Conservation (phyloP, 1,140 invertebrate genomes). For the Pseudomyrmex pallidus region DNA sequence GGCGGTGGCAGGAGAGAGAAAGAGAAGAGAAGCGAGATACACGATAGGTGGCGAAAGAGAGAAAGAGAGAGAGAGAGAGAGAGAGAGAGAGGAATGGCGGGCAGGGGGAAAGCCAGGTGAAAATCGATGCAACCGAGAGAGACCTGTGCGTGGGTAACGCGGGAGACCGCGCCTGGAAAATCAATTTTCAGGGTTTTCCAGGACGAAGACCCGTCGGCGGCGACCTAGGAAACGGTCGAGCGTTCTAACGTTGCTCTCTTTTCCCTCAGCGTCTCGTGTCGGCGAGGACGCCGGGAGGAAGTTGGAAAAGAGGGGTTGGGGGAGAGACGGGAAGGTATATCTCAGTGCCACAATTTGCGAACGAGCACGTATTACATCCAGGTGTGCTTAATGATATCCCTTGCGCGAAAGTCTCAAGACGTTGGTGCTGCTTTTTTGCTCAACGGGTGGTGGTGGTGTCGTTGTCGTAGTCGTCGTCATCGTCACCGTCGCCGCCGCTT, state of each 20-base stretch:
- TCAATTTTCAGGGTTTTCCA: conserved; percentile 81
- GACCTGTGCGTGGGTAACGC: conserved; percentile 73
- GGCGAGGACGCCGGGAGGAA: neutral
- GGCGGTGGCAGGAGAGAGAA: conserved; percentile 27
- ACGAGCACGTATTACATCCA: conserved; percentile 69
- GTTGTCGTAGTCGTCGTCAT: neutral
- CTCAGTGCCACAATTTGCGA: conserved; percentile 71
- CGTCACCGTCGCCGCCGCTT: conserved; percentile 17
- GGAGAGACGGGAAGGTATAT: conserved; percentile 24
- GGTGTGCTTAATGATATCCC: conserved; percentile 66
- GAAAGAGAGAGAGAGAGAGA: conserved; percentile 57
- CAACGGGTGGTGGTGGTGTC: neutral
- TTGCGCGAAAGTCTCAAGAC: conserved; percentile 59
- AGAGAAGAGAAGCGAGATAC: conserved; percentile 38
- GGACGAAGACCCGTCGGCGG: conserved; percentile 71
- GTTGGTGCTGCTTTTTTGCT: neutral
- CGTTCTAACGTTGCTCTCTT: conserved; percentile 51
- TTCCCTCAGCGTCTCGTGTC: conserved; percentile 31
- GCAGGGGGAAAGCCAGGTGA: conserved; percentile 70
- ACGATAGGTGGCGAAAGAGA: conserved; percentile 23
- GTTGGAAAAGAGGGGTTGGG: neutral
- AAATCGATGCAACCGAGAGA: conserved; percentile 77
- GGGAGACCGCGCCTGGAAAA: conserved; percentile 81
- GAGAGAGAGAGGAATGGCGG: conserved; percentile 54
- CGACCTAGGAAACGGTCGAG: conserved; percentile 67